Evolutionary conservation across 2,113 vertebrate species (phyloP).

Genomic region (Cairina moschata): DNA sequence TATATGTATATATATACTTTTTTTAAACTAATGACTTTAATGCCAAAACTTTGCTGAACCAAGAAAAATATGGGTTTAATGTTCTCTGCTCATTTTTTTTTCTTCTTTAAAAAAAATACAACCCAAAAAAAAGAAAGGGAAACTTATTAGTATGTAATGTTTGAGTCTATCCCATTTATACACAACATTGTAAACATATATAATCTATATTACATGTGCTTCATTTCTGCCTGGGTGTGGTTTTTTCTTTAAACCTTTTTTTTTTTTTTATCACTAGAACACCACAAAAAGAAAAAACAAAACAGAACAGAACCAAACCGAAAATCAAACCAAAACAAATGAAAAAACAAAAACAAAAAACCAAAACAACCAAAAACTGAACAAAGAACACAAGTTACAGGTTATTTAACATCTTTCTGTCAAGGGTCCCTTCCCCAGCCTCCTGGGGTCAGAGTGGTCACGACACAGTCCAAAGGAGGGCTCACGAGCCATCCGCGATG

Average conservation of each 20-base stretch:
- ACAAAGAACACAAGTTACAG: conserved; percentile 69
- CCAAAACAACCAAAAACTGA: conserved; percentile 7
- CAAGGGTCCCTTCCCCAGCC: conserved; percentile 67
- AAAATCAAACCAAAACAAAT: conserved; percentile 10
- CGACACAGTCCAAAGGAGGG: conserved; percentile 51
- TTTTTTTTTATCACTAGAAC: conserved; percentile 79
- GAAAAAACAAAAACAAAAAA: not conserved
- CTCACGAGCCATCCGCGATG: conserved; percentile 10
- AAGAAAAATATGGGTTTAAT: conserved; percentile 80
- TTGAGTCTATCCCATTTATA: conserved; percentile 95
- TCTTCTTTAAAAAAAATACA: conserved; percentile 72
- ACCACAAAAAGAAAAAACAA: conserved; percentile 46
- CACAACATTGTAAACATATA: conserved; percentile 99
- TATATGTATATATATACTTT: conserved; percentile 78
- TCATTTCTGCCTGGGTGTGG: conserved; percentile 86
- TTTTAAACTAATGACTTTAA: conserved; percentile 79
- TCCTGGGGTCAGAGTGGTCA: conserved; percentile 41
- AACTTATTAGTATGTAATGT: conserved; percentile 87
- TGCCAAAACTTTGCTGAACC: conserved; percentile 78
- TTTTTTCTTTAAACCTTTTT: conserved; percentile 80
- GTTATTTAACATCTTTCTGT: conserved; percentile 64
- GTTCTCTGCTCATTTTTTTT: conserved; percentile 74
- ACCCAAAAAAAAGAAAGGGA: conserved; percentile 75
- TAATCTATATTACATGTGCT: conserved; percentile 99
- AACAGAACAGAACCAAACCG: conserved; percentile 42